Base-by-base conservation (phyloP, 2,888 invertebrate genomes). In the Erynnis tages region DNA sequence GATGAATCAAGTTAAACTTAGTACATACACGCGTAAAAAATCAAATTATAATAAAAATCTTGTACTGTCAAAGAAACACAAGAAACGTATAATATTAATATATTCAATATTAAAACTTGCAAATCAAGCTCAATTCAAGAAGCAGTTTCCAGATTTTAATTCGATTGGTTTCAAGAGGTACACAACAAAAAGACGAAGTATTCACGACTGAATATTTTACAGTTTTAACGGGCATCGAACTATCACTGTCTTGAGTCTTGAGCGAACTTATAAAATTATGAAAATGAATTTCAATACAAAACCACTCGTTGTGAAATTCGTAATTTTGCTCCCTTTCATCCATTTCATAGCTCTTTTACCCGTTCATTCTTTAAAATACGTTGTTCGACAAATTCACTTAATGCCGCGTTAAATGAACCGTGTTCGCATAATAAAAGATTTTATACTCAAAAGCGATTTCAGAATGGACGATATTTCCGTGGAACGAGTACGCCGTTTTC, bases 311-410 rank as follows among this genome's bases (percentile, higher is more conserved):
- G 59, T 60, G 62, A 58, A 62, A 64, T 66, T 68, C 65, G 61
- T 73, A 69, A 76, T 73, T 71, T 68, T 60, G 61, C 67, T 65
- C 63, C 61, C 61, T 52, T 55, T 73, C 65, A 69, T 71, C 76
- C 76, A 77, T 77, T 82, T 77, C 67, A 75, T 72, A 76, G 73
- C 70, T 75, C 73, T 79, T 81, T 80, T 76, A 78, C 79, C 78
- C 78, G 73, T 83, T 80, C 82, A 78, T 82, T 84, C 71, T 80
- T 85, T 77, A 77, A 80, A 86, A 83, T 79, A 85, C 81, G 81
- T 77, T 82, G 85, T 86, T 84, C 83, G 79, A 86, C 86, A 86
- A 86, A 87, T 86, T 86, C 86, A 85, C 86, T 87, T 86, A 85
- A 85, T 82, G 82, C 81, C 71, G 79, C 78, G 84, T 83, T 87